A percentile compares a stretch with the other conserved stretches of the same genome.
phyloP scores from a whole-genome alignment of 2,888 invertebrate species.

The Cremastinae sp. region DNA sequence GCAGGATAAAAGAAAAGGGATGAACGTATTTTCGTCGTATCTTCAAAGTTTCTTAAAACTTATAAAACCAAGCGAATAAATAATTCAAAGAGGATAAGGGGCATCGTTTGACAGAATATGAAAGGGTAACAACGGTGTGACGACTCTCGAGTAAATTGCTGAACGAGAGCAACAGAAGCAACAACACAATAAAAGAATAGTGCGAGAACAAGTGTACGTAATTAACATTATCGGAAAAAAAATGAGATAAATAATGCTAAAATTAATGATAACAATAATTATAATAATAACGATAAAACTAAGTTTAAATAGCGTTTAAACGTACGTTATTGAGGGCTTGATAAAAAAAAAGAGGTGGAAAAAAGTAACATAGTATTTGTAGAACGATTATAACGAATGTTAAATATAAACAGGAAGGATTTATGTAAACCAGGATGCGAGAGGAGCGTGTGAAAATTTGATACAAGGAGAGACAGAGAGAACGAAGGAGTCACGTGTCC shows the following conservation, averaged over 20 bases:
- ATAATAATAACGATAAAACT: conserved; percentile 7
- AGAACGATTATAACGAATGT: conserved; percentile 17
- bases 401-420: conserved; percentile 9
- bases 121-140: conserved; percentile 3
- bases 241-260: background rate
- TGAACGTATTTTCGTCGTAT: background rate
- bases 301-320: background rate
- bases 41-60: conserved; percentile 5
- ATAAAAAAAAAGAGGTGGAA: conserved; percentile 6
- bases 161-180: conserved; percentile 14
- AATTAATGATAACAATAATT: conserved; percentile 3
- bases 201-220: conserved; percentile 25
- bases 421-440: conserved; percentile 19
- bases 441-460: conserved; percentile 34
- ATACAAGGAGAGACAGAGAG: conserved; percentile 44
- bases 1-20: too few species aligned
- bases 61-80: conserved; percentile 4
- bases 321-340: conserved; percentile 19
- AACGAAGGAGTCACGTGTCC: conserved; percentile 30
- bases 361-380: conserved; percentile 1
- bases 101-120: background rate
- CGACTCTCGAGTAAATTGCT: conserved; percentile 22
- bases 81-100: background rate
- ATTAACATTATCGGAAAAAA: background rate
- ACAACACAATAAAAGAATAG: background rate